A percentile compares a stretch with the other conserved stretches of the same genome.
Evolutionary conservation across 2,888 invertebrate genomes (phyloP).

Genomic region (Toxonevra muliebris): DNA sequence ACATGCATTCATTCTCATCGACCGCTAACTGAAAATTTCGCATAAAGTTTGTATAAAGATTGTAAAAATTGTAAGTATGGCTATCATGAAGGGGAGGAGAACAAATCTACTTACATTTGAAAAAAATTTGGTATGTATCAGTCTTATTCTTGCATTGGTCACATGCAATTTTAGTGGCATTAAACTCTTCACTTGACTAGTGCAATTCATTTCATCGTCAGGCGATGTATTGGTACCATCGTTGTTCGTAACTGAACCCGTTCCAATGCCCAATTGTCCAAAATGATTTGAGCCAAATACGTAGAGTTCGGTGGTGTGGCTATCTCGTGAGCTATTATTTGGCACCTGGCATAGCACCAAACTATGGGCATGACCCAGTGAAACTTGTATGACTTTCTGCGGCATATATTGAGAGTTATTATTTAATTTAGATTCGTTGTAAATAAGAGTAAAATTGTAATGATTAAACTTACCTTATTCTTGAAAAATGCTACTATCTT

Average conservation of each 20-base stretch:
- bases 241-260: conserved; percentile 12
- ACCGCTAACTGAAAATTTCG: conserved; percentile 70
- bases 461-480: conserved; percentile 59
- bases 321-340: conserved; percentile 25
- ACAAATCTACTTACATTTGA: conserved; percentile 72
- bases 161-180: conserved; percentile 64
- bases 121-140: conserved; percentile 74
- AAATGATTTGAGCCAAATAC: conserved; percentile 86
- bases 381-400: conserved; percentile 66
- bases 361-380: conserved; percentile 63
- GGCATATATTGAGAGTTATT: conserved; percentile 16
- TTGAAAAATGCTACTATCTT: conserved; percentile 66
- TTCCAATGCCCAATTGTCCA: conserved; percentile 84
- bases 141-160: conserved; percentile 60
- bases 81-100: background rate
- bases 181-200: conserved; percentile 57
- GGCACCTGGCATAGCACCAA: conserved; percentile 59
- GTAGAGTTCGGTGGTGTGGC: conserved; percentile 68
- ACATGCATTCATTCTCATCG: conserved; percentile 72
- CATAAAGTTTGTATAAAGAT: too few species aligned
- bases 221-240: conserved; percentile 13
- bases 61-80: background rate
- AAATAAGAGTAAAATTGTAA: background rate
- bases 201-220: conserved; percentile 34
- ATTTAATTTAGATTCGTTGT: background rate